Conservation (phyloP, 2,888 invertebrate species). For the Brachylomia viminalis region DNA sequence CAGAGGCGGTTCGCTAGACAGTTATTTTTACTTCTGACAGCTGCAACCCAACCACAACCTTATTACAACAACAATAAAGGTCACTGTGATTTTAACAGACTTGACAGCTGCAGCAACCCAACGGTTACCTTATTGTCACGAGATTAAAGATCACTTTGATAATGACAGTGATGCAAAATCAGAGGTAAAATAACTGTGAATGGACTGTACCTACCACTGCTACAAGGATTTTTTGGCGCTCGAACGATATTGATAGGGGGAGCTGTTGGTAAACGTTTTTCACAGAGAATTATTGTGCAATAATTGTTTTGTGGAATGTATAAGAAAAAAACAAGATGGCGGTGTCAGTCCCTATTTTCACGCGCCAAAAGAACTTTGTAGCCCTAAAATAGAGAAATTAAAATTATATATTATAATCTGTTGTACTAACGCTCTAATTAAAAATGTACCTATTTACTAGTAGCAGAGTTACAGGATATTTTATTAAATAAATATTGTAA, state of each 20-base stretch:
- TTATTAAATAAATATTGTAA: not conserved
- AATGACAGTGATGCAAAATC: too few species aligned
- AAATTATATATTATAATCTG: not conserved
- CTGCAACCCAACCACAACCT: too few species aligned
- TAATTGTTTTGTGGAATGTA: not conserved
- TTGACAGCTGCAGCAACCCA: too few species aligned
- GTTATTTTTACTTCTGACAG: too few species aligned
- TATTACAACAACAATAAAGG: too few species aligned
- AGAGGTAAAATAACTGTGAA: too few species aligned
- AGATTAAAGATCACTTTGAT: too few species aligned
- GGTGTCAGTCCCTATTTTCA: not conserved
- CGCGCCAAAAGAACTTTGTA: not conserved
- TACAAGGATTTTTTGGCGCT: not conserved
- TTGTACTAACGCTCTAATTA: not conserved
- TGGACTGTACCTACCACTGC: not conserved
- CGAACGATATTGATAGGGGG: not conserved
- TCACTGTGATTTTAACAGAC: too few species aligned
- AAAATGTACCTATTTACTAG: not conserved
- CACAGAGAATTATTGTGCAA: not conserved
- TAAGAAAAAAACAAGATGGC: not conserved
- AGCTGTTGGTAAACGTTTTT: not conserved
- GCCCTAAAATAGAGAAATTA: not conserved
- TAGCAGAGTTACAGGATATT: not conserved
- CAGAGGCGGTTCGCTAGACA: too few species aligned
- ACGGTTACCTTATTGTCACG: too few species aligned